phyloP scores from a whole-genome alignment of 1,140 invertebrate genomes.

The Polyergus mexicanus region DNA sequence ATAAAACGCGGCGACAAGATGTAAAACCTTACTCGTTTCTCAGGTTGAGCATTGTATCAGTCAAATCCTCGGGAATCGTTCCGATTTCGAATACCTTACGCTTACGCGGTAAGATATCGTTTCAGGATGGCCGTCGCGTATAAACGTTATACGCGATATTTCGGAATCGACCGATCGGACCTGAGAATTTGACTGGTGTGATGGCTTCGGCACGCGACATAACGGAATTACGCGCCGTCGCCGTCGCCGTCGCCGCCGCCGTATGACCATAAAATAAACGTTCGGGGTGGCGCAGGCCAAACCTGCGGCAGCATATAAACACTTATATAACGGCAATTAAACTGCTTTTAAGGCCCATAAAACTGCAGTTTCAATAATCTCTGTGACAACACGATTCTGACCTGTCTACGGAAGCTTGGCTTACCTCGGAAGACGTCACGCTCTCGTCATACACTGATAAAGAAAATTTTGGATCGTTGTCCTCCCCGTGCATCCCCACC shows the following conservation, averaged over 20 bases:
- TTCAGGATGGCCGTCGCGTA: slow-evolving; percentile 22
- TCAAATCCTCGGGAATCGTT: slow-evolving; percentile 4
- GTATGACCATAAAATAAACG: slow-evolving; percentile 87
- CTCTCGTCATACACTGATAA: background rate
- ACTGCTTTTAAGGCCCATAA: slow-evolving; percentile 87
- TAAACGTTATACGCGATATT: slow-evolving; percentile 66
- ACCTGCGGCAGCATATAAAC: slow-evolving; percentile 85
- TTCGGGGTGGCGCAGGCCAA: slow-evolving; percentile 84
- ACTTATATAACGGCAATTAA: slow-evolving; percentile 88
- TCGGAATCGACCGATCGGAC: slow-evolving; percentile 72
- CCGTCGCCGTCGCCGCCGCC: slow-evolving; percentile 83
- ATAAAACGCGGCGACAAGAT: background rate
- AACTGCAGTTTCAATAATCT: slow-evolving; percentile 87
- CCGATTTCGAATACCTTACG: slow-evolving; percentile 4
- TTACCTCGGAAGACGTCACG: slow-evolving; percentile 58
- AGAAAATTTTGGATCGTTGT: slow-evolving; percentile 37
- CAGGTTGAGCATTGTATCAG: background rate
- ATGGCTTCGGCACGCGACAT: slow-evolving; percentile 85
- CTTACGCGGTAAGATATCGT: slow-evolving; percentile 7
- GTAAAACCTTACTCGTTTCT: background rate
- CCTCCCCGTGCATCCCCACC: too few relatives aligned
- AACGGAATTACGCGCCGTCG: slow-evolving; percentile 81
- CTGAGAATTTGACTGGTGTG: slow-evolving; percentile 78
- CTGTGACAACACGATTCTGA: slow-evolving; percentile 86
- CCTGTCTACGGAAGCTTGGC: slow-evolving; percentile 76